Evolutionary conservation across 2,888 invertebrate species (phyloP).

Genomic region (Furcula furcula): DNA sequence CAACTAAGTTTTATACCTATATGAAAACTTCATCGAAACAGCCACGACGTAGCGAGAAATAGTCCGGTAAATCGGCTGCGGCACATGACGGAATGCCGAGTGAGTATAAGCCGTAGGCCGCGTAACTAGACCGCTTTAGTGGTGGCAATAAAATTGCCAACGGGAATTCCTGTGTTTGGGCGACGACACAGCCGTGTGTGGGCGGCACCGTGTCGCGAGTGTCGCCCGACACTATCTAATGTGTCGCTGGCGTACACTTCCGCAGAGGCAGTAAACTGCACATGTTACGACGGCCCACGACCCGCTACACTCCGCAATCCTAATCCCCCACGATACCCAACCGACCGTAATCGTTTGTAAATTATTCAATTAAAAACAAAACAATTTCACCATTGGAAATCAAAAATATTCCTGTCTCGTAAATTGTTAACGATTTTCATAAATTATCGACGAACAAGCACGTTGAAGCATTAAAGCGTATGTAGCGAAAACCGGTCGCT

Average conservation of each 20-base stretch:
- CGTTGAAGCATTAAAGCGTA: constrained; percentile 42
- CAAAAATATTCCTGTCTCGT: constrained; percentile 17
- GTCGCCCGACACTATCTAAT: constrained; percentile 32
- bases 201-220: constrained; percentile 17
- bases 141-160: constrained; percentile 44
- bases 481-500: constrained; percentile 39
- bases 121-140: constrained; percentile 25
- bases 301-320: constrained; percentile 16
- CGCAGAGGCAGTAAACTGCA: constrained; percentile 54
- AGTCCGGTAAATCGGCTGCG: constrained; percentile 6
- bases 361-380: neutral
- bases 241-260: constrained; percentile 41
- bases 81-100: constrained; percentile 32
- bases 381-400: neutral
- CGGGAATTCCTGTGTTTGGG: constrained; percentile 36
- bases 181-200: constrained; percentile 15
- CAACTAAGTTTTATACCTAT: too few species aligned
- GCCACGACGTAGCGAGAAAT: constrained; percentile 18
- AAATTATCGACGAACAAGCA: constrained; percentile 37
- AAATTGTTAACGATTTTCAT: constrained; percentile 54
- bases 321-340: constrained; percentile 12
- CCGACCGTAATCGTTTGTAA: constrained; percentile 7
- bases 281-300: constrained; percentile 53
- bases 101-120: constrained; percentile 35
- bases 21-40: constrained; percentile 1